Base-by-base conservation (phyloP, 1,140 invertebrate species). In the Pogonomyrmex californicus region DNA sequence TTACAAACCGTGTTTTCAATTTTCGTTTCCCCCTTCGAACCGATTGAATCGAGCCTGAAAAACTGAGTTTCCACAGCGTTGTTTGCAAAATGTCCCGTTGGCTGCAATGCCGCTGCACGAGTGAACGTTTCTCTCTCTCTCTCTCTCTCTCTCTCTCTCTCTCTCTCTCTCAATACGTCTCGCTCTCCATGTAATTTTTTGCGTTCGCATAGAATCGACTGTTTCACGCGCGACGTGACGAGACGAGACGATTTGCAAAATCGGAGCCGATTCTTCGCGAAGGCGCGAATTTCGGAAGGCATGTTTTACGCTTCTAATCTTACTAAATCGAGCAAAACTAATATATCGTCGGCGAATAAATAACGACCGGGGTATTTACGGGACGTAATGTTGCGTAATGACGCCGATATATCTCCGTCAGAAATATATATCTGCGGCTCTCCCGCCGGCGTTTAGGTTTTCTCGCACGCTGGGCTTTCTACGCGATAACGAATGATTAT, bases 401-500 rank as follows among this genome's bases (percentile, higher is more conserved):
- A 71, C 66, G 14, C 38, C 30, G 17, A 56, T 56, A 54, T 12
- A 44, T 60, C n/a, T 38, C 44, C 2, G 56, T 0, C 41, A 63
- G 78, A 23, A 58, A 82, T 71, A 71, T 58, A 82, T 71, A 71
- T 58, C 54, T 10, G 30, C 36, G 14, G 68, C 51, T 23, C 23
- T 23, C 23, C 23, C 56, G 33, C 30, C 30, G 5, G 51, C 23
- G 65, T 0, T 0, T 12, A 41, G 65, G 65, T 14, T 58, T 23
- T 38, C 54, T 62, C 68, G 33, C 62, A 0, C 23, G 23, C 23
- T 23, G 23, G 23, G 23, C 23, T 23, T 23, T 23, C 23, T 83
- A 60, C n/a, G 23, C 66, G 66, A 79, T 82, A 82, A 82, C 79
- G 79, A 41, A 82, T 73, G 79, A 82, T 82, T 82, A 73, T 83